Percentiles rank a stretch among this genome's conserved stretches.
phyloP scores from a whole-genome alignment of 2,797 vertebrate genomes.

The Paedocypris micromegethes region DNA sequence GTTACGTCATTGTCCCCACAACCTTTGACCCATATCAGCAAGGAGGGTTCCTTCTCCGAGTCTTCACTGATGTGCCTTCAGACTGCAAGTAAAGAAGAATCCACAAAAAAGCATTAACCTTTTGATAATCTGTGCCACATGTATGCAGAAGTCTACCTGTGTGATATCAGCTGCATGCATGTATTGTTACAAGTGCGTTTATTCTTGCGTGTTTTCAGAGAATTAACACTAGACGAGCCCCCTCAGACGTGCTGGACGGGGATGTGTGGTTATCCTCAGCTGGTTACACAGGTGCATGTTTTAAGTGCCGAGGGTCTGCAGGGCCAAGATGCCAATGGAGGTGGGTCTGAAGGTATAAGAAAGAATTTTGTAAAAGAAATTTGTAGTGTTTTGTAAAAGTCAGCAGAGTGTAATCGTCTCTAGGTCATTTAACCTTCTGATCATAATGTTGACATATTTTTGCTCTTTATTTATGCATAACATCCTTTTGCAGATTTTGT shows the following conservation, averaged over 20 bases:
- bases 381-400: too few species aligned
- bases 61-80: constrained; percentile 87
- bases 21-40: constrained; percentile 82
- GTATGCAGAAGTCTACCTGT: too few species aligned
- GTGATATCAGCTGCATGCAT: too few species aligned
- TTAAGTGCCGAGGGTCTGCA: constrained; percentile 77
- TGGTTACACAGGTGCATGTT: constrained; percentile 88
- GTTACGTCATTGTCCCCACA: constrained; percentile 90
- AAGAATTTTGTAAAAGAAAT: too few species aligned
- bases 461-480: too few species aligned
- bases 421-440: too few species aligned
- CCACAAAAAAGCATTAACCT: neutral
- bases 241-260: constrained; percentile 86
- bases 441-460: too few species aligned
- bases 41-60: constrained; percentile 85
- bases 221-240: constrained; percentile 79
- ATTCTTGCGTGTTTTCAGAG: constrained; percentile 63
- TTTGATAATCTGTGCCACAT: too few species aligned
- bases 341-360: constrained; percentile 49
- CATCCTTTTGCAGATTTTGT: too few species aligned
- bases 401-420: too few species aligned
- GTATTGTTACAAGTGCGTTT: neutral
- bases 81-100: constrained; percentile 74
- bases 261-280: constrained; percentile 84
- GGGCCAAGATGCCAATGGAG: constrained; percentile 77